Evolutionary conservation across 2,888 invertebrate genomes (phyloP).

Genomic region (Pyrocoelia pectoralis): DNA sequence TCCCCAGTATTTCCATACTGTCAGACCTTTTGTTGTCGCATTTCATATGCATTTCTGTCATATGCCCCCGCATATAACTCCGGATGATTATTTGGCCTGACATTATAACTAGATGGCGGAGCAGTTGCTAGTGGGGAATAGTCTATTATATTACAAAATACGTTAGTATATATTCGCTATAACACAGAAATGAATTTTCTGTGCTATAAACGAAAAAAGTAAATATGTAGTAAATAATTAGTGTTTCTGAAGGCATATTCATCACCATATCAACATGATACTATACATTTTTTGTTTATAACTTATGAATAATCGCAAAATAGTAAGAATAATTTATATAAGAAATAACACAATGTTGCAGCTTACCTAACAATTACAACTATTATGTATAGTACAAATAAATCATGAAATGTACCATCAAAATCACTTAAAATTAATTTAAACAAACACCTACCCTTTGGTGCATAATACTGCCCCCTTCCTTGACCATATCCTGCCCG

Average conservation of each 20-base stretch:
- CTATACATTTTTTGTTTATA: slow-evolving; percentile 2
- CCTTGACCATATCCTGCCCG: slow-evolving; percentile 76
- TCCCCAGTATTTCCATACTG: slow-evolving; percentile 55
- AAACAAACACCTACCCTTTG: slow-evolving; percentile 65
- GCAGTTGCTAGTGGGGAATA: slow-evolving; percentile 61
- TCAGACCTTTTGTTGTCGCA: slow-evolving; percentile 76
- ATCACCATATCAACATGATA: too few relatives aligned
- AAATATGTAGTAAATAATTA: not conserved
- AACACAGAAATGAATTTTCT: slow-evolving; percentile 26
- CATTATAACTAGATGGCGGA: slow-evolving; percentile 52
- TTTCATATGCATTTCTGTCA: slow-evolving; percentile 74
- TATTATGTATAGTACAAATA: not conserved
- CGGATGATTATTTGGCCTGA: slow-evolving; percentile 61
- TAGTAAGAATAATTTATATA: too few relatives aligned
- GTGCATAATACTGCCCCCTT: slow-evolving; percentile 75
- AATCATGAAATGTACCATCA: not conserved
- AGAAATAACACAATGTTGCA: too few relatives aligned
- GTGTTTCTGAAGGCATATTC: too few relatives aligned
- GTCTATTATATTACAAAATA: slow-evolving; percentile 41
- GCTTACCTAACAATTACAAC: not conserved
- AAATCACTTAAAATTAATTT: not conserved
- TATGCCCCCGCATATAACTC: slow-evolving; percentile 79
- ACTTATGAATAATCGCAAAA: too few relatives aligned
- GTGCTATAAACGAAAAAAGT: slow-evolving; percentile 21
- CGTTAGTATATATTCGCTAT: slow-evolving; percentile 24